Conservation (phyloP, 2,888 invertebrate genomes). For the Drosophila peninsularis region DNA sequence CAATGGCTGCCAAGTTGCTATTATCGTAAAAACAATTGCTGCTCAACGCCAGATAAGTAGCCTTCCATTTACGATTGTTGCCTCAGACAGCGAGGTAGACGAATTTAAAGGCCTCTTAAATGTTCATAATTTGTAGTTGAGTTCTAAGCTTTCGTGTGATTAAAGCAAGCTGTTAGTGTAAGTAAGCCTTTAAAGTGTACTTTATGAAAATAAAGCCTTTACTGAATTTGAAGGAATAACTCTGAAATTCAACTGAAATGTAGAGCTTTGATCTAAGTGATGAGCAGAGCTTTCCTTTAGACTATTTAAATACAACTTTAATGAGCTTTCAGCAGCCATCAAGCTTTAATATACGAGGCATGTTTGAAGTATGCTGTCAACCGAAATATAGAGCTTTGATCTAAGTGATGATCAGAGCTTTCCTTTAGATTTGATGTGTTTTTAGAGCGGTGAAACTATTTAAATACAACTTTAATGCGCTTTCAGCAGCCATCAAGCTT, state of each 20-base stretch:
- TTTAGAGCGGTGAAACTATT: too few species aligned
- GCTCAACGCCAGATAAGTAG: not conserved
- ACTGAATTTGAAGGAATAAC: too few species aligned
- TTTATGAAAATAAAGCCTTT: too few species aligned
- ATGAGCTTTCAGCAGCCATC: not conserved
- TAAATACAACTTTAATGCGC: not conserved
- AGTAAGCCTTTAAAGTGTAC: not conserved
- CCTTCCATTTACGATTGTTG: constrained; percentile 2
- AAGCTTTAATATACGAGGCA: too few species aligned
- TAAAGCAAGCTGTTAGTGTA: not conserved
- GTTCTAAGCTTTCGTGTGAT: not conserved
- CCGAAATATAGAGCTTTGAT: too few species aligned
- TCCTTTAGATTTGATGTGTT: too few species aligned
- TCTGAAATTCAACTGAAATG: too few species aligned
- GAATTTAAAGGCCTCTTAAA: not conserved
- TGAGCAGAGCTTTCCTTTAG: too few species aligned
- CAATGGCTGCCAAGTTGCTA: constrained; percentile 1
- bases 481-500: not conserved
- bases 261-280: too few species aligned
- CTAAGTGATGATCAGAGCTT: too few species aligned
- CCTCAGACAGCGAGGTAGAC: not conserved
- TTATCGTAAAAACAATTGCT: not conserved
- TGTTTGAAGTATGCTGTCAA: too few species aligned
- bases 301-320: not conserved
- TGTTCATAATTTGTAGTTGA: not conserved